phyloP scores from a whole-genome alignment of 2,113 vertebrate genomes.

The Salvelinus namaycush region DNA sequence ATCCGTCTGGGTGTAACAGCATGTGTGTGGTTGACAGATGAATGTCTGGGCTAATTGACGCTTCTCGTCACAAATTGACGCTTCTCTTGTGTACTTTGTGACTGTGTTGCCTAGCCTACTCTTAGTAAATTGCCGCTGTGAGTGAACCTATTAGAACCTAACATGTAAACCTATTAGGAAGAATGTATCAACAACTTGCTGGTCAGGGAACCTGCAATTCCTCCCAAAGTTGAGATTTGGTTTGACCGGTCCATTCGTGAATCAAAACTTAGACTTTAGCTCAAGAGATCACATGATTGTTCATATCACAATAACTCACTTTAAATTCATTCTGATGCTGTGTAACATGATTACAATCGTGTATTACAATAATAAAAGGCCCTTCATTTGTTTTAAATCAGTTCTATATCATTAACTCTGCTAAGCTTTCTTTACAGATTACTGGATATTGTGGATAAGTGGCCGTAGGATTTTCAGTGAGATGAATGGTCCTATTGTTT shows the following conservation, averaged over 20 bases:
- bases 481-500: constrained; percentile 61
- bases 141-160: neutral
- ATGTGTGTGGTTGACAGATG: constrained; percentile 23
- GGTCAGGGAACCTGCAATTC: neutral
- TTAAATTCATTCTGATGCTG: neutral
- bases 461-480: constrained; percentile 28
- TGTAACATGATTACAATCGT: neutral
- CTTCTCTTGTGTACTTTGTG: neutral
- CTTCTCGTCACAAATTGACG: constrained; percentile 15
- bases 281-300: neutral
- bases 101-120: neutral
- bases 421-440: constrained; percentile 31
- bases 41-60: constrained; percentile 38
- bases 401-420: neutral
- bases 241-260: neutral
- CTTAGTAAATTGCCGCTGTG: neutral
- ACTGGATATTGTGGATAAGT: constrained; percentile 14
- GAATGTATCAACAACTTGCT: neutral
- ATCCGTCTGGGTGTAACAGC: constrained; percentile 25
- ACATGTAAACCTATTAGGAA: neutral
- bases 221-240: neutral
- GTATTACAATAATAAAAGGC: neutral
- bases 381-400: neutral
- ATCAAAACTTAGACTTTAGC: neutral
- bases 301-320: neutral